phyloP scores from a whole-genome alignment of 37 sponge, comb jelly and placozoan species.

The Geodia barretti region DNA sequence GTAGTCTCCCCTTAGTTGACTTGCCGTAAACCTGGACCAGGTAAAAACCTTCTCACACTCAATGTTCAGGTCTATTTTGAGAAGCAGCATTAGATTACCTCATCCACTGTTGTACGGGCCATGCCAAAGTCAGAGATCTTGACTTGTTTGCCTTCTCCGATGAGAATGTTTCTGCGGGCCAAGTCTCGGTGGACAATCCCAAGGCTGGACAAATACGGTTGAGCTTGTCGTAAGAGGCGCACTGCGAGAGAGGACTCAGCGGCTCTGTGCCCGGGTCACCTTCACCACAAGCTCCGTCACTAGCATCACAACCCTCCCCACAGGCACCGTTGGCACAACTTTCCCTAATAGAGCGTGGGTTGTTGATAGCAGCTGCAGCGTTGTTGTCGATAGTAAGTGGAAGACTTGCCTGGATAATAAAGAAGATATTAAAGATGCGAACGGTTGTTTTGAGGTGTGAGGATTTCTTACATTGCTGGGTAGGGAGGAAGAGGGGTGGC shows the following conservation, averaged over 20 bases:
- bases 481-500: no score
- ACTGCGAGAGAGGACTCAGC: not conserved
- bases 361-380: no score
- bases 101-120: slow-evolving; percentile 33
- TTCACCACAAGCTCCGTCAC: no score
- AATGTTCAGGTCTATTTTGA: not conserved
- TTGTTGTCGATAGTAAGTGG: no score
- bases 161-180: slow-evolving; percentile 75
- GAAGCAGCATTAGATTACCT: not conserved
- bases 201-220: slow-evolving; percentile 52
- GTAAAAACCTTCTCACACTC: not conserved
- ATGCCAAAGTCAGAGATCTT: slow-evolving; percentile 87
- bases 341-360: no score
- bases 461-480: no score
- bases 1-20: slow-evolving; percentile 44
- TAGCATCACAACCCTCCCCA: no score
- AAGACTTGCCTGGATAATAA: no score
- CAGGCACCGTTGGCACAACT: no score
- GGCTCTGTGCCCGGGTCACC: not conserved
- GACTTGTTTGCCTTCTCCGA: slow-evolving; percentile 64
- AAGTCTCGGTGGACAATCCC: slow-evolving; percentile 77
- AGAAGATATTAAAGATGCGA: no score
- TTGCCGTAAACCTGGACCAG: slow-evolving; percentile 54
- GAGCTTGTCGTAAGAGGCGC: not conserved
- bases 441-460: no score